Evolutionary conservation across 2,797 vertebrate species (phyloP).

Genomic region (Basileuterus tristriatus): DNA sequence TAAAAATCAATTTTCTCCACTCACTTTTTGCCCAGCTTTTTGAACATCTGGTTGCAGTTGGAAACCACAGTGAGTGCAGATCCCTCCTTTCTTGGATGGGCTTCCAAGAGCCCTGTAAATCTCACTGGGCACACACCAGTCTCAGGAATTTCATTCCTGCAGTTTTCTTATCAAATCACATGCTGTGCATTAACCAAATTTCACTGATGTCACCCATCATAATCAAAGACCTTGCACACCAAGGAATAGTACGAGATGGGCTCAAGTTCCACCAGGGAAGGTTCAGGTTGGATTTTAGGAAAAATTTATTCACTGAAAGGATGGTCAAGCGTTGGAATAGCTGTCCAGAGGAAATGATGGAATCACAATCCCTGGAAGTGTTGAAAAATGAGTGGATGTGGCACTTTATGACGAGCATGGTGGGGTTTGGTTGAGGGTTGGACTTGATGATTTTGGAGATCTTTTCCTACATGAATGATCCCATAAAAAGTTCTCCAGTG

Average conservation of each 20-base stretch:
- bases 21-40: background rate
- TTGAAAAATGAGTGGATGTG: background rate
- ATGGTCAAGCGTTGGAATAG: background rate
- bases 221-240: background rate
- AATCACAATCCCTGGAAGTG: rapidly evolving
- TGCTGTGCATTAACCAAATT: background rate
- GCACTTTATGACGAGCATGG: rapidly evolving
- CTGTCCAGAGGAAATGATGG: background rate
- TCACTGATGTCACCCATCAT: background rate
- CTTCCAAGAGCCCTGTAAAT: background rate
- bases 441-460: background rate
- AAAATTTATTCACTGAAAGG: background rate
- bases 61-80: rapidly evolving
- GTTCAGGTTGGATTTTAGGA: background rate
- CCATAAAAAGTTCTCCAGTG: background rate
- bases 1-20: background rate
- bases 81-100: background rate
- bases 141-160: background rate
- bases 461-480: background rate
- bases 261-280: rapidly evolving
- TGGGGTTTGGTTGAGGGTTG: background rate
- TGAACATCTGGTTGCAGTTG: background rate
- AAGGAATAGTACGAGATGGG: background rate
- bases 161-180: background rate
- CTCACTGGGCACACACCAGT: background rate